Conservation (phyloP, 1,140 invertebrate genomes). For the Plutomurus gul region DNA sequence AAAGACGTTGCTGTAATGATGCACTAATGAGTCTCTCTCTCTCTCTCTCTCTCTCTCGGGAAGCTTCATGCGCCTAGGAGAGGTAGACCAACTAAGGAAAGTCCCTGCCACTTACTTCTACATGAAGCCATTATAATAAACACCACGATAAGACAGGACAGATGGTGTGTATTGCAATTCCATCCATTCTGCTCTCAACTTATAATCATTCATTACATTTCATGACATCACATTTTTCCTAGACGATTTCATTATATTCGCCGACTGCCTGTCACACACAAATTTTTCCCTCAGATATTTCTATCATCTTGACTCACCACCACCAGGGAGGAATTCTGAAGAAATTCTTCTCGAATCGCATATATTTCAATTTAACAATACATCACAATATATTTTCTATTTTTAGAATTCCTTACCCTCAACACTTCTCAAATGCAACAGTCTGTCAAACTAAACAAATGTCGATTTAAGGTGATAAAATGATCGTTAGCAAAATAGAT, state of each 20-base stretch:
- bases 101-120: not conserved
- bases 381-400: no score
- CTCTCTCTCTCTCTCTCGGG: conserved; percentile 2
- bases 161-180: not conserved
- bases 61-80: not conserved
- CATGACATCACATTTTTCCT: not conserved
- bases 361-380: no score
- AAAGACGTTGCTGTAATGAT: not conserved
- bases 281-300: no score
- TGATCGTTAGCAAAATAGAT: no score
- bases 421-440: no score
- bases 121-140: not conserved
- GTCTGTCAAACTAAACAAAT: no score
- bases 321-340: no score
- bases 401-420: no score
- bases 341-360: no score
- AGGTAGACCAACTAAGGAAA: not conserved
- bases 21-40: conserved; percentile 16
- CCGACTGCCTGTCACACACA: not conserved
- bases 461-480: no score
- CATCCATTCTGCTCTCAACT: not conserved
- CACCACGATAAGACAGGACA: not conserved
- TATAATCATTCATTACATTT: conserved; percentile 13
- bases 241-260: not conserved
- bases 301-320: no score